A percentile compares a stretch with the other conserved stretches of the same genome.
Evolutionary conservation across 2,113 vertebrate species (phyloP).

Genomic region (Engraulis encrasicolus): DNA sequence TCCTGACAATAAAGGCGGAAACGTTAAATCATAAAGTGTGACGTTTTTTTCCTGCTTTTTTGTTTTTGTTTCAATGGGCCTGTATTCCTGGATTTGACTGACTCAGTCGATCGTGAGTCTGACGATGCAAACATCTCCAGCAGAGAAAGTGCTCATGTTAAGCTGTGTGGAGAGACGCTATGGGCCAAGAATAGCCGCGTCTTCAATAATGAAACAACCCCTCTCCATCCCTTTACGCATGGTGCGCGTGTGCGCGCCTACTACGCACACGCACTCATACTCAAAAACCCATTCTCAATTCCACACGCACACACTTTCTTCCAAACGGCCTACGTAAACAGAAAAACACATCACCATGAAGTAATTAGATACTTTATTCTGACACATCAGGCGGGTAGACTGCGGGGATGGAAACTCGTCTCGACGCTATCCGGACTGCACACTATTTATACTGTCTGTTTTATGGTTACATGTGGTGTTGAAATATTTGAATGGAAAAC

Average conservation of each 20-base stretch:
- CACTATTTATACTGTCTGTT: not conserved
- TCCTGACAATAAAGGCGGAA: constrained; percentile 92
- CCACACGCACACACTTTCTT: not conserved
- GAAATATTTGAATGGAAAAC: not conserved
- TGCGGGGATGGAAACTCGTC: not conserved
- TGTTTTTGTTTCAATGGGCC: not conserved
- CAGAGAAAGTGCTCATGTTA: not conserved
- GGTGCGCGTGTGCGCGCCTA: not conserved
- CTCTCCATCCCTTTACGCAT: constrained; percentile 15
- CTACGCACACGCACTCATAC: not conserved
- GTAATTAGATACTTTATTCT: not conserved
- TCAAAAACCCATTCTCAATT: not conserved
- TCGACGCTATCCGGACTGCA: not conserved
- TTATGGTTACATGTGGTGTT: not conserved
- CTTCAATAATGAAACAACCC: constrained; percentile 48
- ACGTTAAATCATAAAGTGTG: constrained; percentile 59
- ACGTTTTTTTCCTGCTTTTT: not conserved
- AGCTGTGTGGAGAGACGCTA: not conserved
- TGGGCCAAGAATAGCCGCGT: constrained; percentile 28
- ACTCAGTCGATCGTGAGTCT: not conserved
- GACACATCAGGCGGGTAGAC: not conserved
- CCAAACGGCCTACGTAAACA: not conserved
- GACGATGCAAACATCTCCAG: not conserved
- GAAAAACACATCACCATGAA: not conserved
- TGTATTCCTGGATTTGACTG: not conserved